Evolutionary conservation across 2,888 invertebrate species (phyloP).

Genomic region (Euzetes globulus): DNA sequence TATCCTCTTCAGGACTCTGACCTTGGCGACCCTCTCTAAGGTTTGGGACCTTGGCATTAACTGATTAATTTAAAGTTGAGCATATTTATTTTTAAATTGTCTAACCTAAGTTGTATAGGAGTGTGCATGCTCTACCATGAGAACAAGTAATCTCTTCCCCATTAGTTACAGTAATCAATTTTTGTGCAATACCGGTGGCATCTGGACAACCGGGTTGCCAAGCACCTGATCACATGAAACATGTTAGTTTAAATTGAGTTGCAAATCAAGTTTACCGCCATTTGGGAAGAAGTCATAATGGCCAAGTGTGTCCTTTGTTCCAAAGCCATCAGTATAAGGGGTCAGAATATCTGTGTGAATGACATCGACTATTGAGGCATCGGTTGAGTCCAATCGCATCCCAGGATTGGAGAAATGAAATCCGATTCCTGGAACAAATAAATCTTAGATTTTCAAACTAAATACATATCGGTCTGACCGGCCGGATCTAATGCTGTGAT

Average conservation of each 20-base stretch:
- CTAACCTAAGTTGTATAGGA: too few relatives aligned
- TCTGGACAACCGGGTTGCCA: neutral
- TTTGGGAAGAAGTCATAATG: neutral
- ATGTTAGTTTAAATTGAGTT: too few relatives aligned
- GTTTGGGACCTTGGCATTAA: too few relatives aligned
- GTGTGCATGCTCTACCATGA: neutral
- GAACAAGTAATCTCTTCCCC: neutral
- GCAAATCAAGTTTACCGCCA: neutral
- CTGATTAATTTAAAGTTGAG: too few relatives aligned
- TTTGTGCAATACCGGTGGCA: neutral
- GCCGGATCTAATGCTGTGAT: conserved; percentile 17
- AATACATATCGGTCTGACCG: too few relatives aligned
- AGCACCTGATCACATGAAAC: neutral
- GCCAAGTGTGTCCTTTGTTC: neutral
- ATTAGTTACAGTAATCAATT: neutral
- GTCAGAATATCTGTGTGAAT: neutral
- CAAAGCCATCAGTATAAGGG: neutral
- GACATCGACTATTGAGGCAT: neutral
- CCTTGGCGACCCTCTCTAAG: too few relatives aligned
- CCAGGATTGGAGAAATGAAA: neutral
- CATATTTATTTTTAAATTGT: too few relatives aligned
- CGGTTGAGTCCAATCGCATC: neutral
- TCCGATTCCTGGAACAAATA: neutral
- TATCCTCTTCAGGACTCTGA: too few relatives aligned
- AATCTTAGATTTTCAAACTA: too few relatives aligned